Conservation (phyloP, 2,113 vertebrate species). For the Pipra filicauda region DNA sequence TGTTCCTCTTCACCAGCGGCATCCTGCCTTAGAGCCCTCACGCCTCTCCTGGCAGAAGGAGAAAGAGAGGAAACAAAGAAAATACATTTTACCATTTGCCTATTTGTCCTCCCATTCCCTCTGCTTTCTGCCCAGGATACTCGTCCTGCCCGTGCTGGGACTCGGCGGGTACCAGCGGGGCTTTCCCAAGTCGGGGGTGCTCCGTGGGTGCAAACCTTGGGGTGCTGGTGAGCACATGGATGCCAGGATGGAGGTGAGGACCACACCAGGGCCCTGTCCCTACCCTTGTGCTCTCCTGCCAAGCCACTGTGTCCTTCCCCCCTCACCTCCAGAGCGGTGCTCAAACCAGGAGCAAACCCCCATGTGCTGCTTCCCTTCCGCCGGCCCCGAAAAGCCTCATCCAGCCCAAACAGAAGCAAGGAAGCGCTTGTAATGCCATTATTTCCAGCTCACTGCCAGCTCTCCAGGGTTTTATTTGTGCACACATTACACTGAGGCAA, state of each 20-base stretch:
- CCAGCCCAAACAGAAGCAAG: neutral
- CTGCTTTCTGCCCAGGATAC: neutral
- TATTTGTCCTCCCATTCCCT: neutral
- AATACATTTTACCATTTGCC: rapidly evolving
- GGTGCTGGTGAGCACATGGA: rapidly evolving
- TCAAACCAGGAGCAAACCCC: neutral
- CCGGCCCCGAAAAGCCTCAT: neutral
- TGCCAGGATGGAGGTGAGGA: neutral
- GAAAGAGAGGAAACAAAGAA: too few species aligned
- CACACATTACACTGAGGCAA: neutral
- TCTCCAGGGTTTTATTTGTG: neutral
- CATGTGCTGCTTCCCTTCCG: neutral
- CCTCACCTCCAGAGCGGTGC: neutral
- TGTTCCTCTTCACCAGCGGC: slow-evolving; percentile 91
- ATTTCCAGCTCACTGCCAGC: slow-evolving; percentile 34
- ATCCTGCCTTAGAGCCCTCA: slow-evolving; percentile 41
- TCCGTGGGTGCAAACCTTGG: neutral
- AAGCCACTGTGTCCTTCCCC: neutral
- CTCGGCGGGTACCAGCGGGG: rapidly evolving
- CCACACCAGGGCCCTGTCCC: neutral
- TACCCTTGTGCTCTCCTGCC: neutral
- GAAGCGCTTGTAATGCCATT: slow-evolving; percentile 10
- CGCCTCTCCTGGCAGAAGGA: neutral
- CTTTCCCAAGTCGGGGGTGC: neutral
- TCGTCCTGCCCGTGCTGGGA: rapidly evolving